Base-by-base conservation (phyloP, 2,888 invertebrate species). In the Epistrophella euchroma region DNA sequence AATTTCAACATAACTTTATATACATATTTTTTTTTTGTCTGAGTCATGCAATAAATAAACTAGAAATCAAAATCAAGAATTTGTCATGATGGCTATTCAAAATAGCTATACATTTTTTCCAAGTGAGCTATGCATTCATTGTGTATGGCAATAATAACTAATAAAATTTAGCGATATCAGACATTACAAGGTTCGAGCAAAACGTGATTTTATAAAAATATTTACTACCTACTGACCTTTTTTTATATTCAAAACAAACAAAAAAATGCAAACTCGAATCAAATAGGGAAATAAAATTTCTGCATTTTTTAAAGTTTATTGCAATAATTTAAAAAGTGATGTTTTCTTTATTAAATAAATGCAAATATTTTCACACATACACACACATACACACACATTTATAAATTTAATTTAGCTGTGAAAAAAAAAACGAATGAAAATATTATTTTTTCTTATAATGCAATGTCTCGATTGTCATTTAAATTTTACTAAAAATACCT, bases 191-290 rank as follows among this genome's bases (percentile, higher is more conserved):
- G 60, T 60, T 40, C 2, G 4, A 22, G 9, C 37, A 22, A 40
- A 60, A 60, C 60, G 60, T 60, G 37, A 60, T 60, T 40, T 40
- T 52, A n/a, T 25, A 9, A 4, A n/a, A 19, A 13, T 22, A 4
- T 4, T 6, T 15, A 58, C 40, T 58, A 32, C 19, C 35, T 58
- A 37, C 58, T 60, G 60, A 60, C 60, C 60, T 60, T 58, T 56
- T 60, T 58, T 56, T 32, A 35, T 32, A 32, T 32, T 10, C 0
- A 37, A 35, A 19, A 37, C 5, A 58, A 19, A 37, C 4, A 58
- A 58, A 37, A 37, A 58, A 60, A 60, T 60, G 60, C 60, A 40
- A 22, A 40, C n/a, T 15, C 11, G 22, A 40, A 22, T 17, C 37
- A 40, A 60, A 60, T 40, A 22, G 60, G 58, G 40, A 60, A 60